Evolutionary conservation across 2,797 vertebrate species (phyloP).

Genomic region (Rhynchotus rufescens): DNA sequence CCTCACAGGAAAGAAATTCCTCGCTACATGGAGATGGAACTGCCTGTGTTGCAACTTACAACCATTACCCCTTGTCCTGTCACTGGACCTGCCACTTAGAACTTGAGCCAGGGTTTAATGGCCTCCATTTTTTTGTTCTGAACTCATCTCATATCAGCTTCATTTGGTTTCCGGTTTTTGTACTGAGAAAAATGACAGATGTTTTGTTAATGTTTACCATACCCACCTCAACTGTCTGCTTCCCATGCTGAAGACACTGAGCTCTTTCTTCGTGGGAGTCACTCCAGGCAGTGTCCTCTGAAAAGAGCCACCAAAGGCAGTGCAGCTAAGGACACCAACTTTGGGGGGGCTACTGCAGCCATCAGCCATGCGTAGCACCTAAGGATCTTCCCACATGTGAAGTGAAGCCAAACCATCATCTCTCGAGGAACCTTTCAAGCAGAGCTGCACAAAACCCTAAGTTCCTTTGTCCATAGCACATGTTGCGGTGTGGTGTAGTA

Average conservation of each 20-base stretch:
- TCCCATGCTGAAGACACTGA: rapidly evolving
- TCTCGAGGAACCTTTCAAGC: not conserved
- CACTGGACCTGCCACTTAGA: not conserved
- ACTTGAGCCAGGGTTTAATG: not conserved
- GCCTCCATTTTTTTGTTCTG: not conserved
- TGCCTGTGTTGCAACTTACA: too few species aligned
- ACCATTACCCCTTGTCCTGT: too few species aligned
- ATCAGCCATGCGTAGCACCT: not conserved
- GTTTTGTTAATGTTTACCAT: not conserved
- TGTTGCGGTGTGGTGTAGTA: not conserved
- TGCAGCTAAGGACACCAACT: not conserved
- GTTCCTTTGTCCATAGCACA: not conserved
- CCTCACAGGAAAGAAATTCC: too few species aligned
- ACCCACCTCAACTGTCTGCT: rapidly evolving
- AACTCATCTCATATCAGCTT: not conserved
- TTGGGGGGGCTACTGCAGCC: not conserved
- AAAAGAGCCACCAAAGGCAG: not conserved
- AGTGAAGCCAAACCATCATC: not conserved
- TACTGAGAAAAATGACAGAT: not conserved
- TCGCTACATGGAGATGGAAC: too few species aligned
- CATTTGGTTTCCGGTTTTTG: not conserved
- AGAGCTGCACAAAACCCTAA: not conserved
- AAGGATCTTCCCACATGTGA: not conserved
- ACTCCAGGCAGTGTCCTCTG: not conserved
- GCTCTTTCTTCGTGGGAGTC: not conserved